A percentile compares a stretch with the other conserved stretches of the same genome.
Evolutionary conservation across 1,140 invertebrate species (phyloP).

Genomic region (Atta colombica): DNA sequence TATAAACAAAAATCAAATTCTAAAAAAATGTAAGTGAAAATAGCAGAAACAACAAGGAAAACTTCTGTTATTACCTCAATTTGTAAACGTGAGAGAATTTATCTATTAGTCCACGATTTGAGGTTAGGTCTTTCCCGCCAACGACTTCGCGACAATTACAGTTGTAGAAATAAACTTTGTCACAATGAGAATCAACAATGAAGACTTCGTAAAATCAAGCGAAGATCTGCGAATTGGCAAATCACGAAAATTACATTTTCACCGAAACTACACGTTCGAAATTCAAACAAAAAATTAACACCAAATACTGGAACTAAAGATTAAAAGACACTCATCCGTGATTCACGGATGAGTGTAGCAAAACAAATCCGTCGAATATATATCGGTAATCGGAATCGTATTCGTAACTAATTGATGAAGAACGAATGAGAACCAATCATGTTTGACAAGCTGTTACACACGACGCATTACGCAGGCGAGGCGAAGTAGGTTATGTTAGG

Average conservation of each 20-base stretch:
- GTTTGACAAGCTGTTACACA: too few relatives aligned
- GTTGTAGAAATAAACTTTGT: neutral
- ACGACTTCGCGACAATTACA: neutral
- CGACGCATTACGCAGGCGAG: neutral
- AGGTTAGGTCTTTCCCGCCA: constrained; percentile 47
- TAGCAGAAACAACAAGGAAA: neutral
- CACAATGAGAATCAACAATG: neutral
- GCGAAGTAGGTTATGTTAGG: neutral
- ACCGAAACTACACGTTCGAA: neutral
- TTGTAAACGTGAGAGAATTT: neutral
- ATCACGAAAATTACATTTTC: neutral
- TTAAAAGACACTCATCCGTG: neutral
- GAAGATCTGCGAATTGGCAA: neutral
- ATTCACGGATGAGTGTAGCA: neutral
- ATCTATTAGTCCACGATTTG: neutral
- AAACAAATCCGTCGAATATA: too few relatives aligned
- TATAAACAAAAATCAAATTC: neutral
- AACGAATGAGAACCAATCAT: too few relatives aligned
- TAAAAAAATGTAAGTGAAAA: neutral
- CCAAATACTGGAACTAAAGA: neutral
- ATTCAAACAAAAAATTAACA: constrained; percentile 6
- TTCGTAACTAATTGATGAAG: too few relatives aligned
- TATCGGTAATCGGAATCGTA: too few relatives aligned
- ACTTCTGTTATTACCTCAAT: constrained; percentile 12
- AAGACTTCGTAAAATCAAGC: neutral